Evolutionary conservation across 1,140 invertebrate genomes (phyloP).

Genomic region (Pseudomyrmex sp.): DNA sequence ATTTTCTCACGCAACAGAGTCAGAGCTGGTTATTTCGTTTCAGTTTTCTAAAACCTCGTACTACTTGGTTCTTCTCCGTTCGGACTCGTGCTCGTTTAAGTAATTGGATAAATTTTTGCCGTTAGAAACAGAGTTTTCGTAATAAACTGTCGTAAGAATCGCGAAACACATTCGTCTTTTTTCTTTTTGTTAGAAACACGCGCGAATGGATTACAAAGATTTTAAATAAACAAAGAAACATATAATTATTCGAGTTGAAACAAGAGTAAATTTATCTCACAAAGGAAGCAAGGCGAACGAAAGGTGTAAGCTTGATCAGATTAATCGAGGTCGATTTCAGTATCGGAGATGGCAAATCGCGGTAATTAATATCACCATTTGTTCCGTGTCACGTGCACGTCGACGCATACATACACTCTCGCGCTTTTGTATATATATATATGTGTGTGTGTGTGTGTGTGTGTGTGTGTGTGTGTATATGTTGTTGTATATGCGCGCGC

Average conservation of each 20-base stretch:
- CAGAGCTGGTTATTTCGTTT: background rate
- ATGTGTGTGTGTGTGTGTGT: slow-evolving; percentile 13
- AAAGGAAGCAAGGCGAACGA: slow-evolving; percentile 31
- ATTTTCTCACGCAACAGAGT: background rate
- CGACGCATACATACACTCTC: background rate
- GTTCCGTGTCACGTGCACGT: slow-evolving; percentile 69
- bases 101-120: no score
- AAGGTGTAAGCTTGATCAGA: slow-evolving; percentile 54
- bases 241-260: slow-evolving; percentile 10
- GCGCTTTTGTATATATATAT: slow-evolving; percentile 39
- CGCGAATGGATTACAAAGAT: background rate
- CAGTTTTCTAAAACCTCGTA: background rate
- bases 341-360: slow-evolving; percentile 71
- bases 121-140: no score
- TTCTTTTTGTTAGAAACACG: background rate
- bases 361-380: slow-evolving; percentile 78
- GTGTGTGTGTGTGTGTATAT: no score
- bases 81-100: background rate
- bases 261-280: slow-evolving; percentile 25
- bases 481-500: no score
- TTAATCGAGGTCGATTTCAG: slow-evolving; percentile 71
- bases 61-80: background rate
- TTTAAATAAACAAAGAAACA: background rate
- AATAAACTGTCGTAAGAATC: no score
- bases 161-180: background rate